Conservation (phyloP, 2,888 invertebrate genomes). For the Diaperis boleti region DNA sequence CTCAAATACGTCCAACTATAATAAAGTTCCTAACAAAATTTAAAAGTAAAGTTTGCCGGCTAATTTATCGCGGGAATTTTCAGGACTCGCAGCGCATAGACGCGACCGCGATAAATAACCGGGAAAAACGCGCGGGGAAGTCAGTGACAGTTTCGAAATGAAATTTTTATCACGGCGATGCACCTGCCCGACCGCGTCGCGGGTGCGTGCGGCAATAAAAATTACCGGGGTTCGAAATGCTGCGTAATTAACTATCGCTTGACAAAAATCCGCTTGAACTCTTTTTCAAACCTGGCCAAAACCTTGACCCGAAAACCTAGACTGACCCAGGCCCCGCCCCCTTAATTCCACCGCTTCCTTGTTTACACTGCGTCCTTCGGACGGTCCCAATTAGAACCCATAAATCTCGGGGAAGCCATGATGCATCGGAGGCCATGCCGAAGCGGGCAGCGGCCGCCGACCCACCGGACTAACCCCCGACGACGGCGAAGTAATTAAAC, state of each 20-base stretch:
- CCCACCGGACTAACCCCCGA: slow-evolving; percentile 55
- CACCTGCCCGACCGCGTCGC: slow-evolving; percentile 47
- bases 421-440: slow-evolving; percentile 65
- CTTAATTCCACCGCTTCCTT: slow-evolving; percentile 8
- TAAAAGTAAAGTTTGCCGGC: slow-evolving; percentile 52
- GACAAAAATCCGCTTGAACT: too few relatives aligned
- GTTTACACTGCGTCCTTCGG: slow-evolving; percentile 18
- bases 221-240: too few relatives aligned
- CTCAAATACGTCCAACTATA: slow-evolving; percentile 61
- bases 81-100: slow-evolving; percentile 31
- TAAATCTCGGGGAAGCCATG: slow-evolving; percentile 59
- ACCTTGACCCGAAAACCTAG: too few relatives aligned
- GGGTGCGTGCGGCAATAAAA: background rate
- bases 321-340: too few relatives aligned
- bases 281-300: too few relatives aligned
- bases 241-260: too few relatives aligned
- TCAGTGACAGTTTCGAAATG: slow-evolving; percentile 52
- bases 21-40: slow-evolving; percentile 59
- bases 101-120: slow-evolving; percentile 43
- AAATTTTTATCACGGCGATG: slow-evolving; percentile 52
- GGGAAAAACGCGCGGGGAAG: slow-evolving; percentile 37
- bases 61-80: slow-evolving; percentile 45
- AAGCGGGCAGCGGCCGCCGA: slow-evolving; percentile 65
- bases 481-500: slow-evolving; percentile 40
- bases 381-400: slow-evolving; percentile 44